Base-by-base conservation (phyloP, 1,140 invertebrate species). In the Neodiprion virginianus region DNA sequence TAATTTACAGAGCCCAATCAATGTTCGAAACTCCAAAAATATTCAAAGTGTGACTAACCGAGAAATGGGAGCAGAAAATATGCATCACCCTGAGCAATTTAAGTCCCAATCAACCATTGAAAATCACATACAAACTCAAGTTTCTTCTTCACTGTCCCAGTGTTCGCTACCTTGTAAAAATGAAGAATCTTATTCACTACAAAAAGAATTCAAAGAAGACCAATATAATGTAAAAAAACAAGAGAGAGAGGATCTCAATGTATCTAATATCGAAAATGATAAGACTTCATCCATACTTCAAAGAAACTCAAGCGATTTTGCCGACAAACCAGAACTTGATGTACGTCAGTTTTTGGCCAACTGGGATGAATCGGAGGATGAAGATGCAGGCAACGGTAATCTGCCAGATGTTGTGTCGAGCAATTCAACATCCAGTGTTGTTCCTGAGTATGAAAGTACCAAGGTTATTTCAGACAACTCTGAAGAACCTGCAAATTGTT, bases 321-420 rank as follows among this genome's bases (percentile, higher is more conserved):
- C 85, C 4, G 80, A 88, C 48, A 89, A 89, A 67, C 88, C 88
- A 1, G 82, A 85, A 5, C 73, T 89, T 0, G 88, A 89, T 40
- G 86, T 89, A 10, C 81, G 88, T 14, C 87, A 89, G 49, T 89
- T 89, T 76, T 73, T 89, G 12, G 88, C 86, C 0, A 89, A 81
- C 48, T 89, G 88, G 88, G 87, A 88, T 53, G 88, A 89, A 47
- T 85, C 84, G 0, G 86, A 88, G 61, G 88, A 89, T 2, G 88
- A 88, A 65, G 88, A 89, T 8, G 40, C 83, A 79, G 14, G 71
- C 79, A 0, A 74, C 77, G 66, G 75, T 0, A 86, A 78, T 50
- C 49, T 83, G 8, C 72, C 78, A 0, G 74, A 78, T 61, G 73
- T 81, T 12, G 73, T 78, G 47, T 48, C 81, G 12, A 84, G 71